A percentile compares a stretch with the other conserved stretches of the same genome.
Evolutionary conservation across 53 echinoderm and acorn worm species (phyloP).

Genomic region (Crossaster papposus): DNA sequence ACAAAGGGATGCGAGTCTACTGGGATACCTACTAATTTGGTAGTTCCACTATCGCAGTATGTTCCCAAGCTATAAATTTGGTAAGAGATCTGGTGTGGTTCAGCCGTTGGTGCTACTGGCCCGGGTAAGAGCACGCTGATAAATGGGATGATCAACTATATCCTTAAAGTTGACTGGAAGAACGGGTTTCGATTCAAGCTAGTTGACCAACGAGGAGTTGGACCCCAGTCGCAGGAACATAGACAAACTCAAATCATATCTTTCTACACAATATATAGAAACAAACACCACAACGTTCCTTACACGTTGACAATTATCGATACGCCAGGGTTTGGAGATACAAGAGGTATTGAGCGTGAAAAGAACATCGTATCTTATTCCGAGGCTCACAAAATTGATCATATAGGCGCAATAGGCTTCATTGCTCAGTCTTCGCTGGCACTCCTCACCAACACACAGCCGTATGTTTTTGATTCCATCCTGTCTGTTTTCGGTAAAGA

Average conservation of each 20-base stretch:
- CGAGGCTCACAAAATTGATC: conserved; percentile 57
- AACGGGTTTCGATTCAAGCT: conserved; percentile 71
- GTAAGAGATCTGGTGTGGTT: neutral
- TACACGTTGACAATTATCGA: conserved; percentile 73
- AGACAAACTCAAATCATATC: conserved; percentile 70
- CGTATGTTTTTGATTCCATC: conserved; percentile 67
- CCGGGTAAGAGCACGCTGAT: conserved; percentile 80
- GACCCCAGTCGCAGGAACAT: conserved; percentile 50
- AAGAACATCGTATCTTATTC: conserved; percentile 58
- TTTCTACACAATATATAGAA: conserved; percentile 64
- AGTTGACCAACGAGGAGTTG: conserved; percentile 57
- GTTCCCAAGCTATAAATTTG: conserved; percentile 46
- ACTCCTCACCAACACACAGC: conserved; percentile 67
- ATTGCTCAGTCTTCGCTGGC: conserved; percentile 66
- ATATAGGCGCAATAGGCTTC: conserved; percentile 74
- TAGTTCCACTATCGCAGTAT: conserved; percentile 24
- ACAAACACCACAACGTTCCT: conserved; percentile 34
- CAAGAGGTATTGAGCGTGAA: conserved; percentile 70
- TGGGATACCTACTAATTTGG: conserved; percentile 48
- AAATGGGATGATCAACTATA: conserved; percentile 77
- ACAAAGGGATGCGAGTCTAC: conserved; percentile 16
- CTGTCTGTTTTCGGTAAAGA: conserved; percentile 73
- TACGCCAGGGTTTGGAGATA: conserved; percentile 83
- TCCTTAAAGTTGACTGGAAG: conserved; percentile 65
- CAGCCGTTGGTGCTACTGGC: conserved; percentile 72